Base-by-base conservation (phyloP, 2,797 vertebrate genomes). In the Dryobates pubescens region DNA sequence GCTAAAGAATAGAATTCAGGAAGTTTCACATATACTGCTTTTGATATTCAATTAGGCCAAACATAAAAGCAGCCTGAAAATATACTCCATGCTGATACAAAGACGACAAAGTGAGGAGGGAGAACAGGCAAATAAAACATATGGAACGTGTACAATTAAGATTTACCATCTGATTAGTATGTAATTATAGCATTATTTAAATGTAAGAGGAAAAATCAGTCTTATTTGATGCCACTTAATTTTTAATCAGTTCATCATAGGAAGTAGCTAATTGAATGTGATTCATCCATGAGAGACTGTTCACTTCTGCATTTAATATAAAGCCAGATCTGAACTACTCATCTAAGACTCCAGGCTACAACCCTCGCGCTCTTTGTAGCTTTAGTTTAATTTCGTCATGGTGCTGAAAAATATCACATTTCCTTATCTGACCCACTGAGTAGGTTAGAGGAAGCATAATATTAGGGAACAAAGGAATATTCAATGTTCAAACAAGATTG, bases 361-460 rank as follows among this genome's bases (percentile, higher is more conserved):
- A 17, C 91, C 93, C 94, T 94, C 91, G 78, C 8, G 16, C 70
- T 93, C 95, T 96, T 89, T 94, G 95, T 94, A 92, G 63, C 92
- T 96, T 95, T 83, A 56, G 79, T 70, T 95, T 90, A 88, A 96
- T 88, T 95, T 89, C 14, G 34, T 97, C 95, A 88, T 56, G 90
- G 96, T 97, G 95, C 94, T 95, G 97, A 97, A 98, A 97, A 95
- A 97, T 96, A 97, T 92, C 95, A 86, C 80, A 67, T 94, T 97
- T 97, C 95, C 97, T 98, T 98, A 98, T 98, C 98, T 97, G 90
- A 95, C 84, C 76, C 54, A 91, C 65, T 91, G 79, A 93, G 95
- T 97, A 97, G 93, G 96, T 94, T 94, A 97, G 91, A 98, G 98
- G 98, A 98, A 98, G 97, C 96, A 92, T 91, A 96, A 96, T 97